Base-by-base conservation (phyloP, 2,113 vertebrate genomes). In the Neodon shergylaensis region DNA sequence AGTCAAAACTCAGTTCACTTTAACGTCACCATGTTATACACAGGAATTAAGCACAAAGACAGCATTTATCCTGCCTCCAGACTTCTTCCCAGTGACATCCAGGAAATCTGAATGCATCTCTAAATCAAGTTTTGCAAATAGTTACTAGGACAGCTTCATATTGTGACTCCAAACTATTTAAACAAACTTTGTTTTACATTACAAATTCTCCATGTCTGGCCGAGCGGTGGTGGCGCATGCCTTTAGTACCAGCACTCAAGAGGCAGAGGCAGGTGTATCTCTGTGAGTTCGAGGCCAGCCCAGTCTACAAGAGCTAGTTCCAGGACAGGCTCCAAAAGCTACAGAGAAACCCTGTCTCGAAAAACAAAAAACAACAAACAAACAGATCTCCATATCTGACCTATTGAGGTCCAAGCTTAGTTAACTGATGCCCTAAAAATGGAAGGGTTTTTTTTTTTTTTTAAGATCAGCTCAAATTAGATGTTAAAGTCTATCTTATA, bases 401-500 rank as follows among this genome's bases (percentile, higher is more conserved):
- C 90, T 94, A 95, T 70, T 95, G 92, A 90, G 92, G 52, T 95
- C 66, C 13, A 73, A 28, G 52, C 90, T 94, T 96, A 91, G 97
- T 31, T 63, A 63, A 84, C 24, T 84, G 9, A 19, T 13, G 4
- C n/a, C 14, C 52, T 28, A 78, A 39, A 58, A 96, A 91, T 90
- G 77, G 84, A 91, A 95, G 72, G 85, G 76, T n/a, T n/a, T n/a
- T n/a, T n/a, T n/a, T n/a, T n/a, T 91, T 76, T 73, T 81, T 96
- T 97, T 95, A 90, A 95, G 81, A 89, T 47, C 28, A 82, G 84
- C 68, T 88, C 96, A 97, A 98, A 94, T 77, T 94, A 73, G 93
- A 97, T 96, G 96, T 97, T 94, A 54, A 78, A 89, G 94, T 95
- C 68, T 2, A 7, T 5, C 82, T 44, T 65, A 66, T 16, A 66